phyloP scores from a whole-genome alignment of 2,888 invertebrate species.

The Abrostola triplasia region DNA sequence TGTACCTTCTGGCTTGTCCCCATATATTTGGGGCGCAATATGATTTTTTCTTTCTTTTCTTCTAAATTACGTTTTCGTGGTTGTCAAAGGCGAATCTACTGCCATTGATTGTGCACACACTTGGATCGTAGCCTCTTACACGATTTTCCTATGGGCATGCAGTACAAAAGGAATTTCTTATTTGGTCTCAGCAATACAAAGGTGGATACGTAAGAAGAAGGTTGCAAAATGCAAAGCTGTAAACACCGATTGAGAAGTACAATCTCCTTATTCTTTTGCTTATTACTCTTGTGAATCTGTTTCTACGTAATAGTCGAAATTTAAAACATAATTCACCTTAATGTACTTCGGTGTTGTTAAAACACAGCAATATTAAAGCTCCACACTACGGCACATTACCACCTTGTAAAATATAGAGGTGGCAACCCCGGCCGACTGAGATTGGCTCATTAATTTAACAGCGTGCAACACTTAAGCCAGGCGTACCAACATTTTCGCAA shows the following conservation, averaged over 20 bases:
- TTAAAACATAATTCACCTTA: conserved; percentile 39
- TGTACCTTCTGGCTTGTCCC: too few species aligned
- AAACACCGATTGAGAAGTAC: too few species aligned
- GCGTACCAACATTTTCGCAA: conserved; percentile 85
- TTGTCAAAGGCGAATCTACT: too few species aligned
- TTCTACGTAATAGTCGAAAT: conserved; percentile 38
- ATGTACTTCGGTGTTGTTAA: conserved; percentile 54
- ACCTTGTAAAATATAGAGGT: conserved; percentile 86
- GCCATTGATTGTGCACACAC: too few species aligned
- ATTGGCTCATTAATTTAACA: conserved; percentile 89
- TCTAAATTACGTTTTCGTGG: too few species aligned
- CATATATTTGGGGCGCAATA: too few species aligned
- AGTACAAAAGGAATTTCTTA: too few species aligned
- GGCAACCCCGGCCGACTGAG: conserved; percentile 77
- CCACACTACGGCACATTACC: conserved; percentile 79
- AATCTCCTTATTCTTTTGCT: not conserved
- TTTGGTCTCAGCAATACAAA: not conserved
- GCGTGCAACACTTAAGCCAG: conserved; percentile 87
- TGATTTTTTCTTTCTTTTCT: too few species aligned
- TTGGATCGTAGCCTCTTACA: too few species aligned
- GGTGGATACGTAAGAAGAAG: too few species aligned
- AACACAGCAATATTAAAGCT: conserved; percentile 60
- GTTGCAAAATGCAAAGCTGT: too few species aligned
- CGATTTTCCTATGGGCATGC: too few species aligned
- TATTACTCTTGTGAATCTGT: conserved; percentile 10